These are phyloP conservation scores for Calcarius lapponicus DNA, from an alignment of 2,797 vertebrate species.

Conservation along the genomic window DNA sequence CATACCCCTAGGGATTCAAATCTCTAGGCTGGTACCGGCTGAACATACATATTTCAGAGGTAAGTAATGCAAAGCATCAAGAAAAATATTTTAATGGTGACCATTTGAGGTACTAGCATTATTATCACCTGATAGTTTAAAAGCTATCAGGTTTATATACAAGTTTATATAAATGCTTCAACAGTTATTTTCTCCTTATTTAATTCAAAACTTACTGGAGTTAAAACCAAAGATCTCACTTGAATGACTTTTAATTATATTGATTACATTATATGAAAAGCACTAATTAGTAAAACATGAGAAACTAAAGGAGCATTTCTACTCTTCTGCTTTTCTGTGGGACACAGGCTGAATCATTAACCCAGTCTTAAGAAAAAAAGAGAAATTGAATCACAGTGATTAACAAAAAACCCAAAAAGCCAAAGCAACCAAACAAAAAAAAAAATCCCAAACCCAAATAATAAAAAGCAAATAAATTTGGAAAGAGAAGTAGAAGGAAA, in stretches of 20 bases:
- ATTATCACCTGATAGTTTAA: neutral
- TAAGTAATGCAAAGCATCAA: neutral
- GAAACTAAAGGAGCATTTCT: neutral
- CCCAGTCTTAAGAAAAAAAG: neutral
- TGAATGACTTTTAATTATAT: neutral
- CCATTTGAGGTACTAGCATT: neutral
- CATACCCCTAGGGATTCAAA: neutral
- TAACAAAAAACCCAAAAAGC: neutral
- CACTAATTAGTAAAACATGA: neutral
- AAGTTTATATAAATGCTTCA: neutral
- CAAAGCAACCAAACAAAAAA: neutral
- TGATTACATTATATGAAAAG: neutral
- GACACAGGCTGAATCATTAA: neutral
- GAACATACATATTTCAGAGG: neutral
- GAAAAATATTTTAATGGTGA: neutral
- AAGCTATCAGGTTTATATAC: neutral
- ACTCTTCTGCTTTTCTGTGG: neutral
- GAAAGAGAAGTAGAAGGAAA: neutral
- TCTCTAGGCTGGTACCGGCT: neutral
- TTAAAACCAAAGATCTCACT: neutral
- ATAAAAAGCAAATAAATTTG: neutral
- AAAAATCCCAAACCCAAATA: rapidly evolving
- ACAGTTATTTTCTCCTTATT: neutral
- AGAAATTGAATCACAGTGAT: neutral
- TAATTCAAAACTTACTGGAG: neutral